Conservation (phyloP, 2,888 invertebrate genomes). For the Blastobasis lacticolella region DNA sequence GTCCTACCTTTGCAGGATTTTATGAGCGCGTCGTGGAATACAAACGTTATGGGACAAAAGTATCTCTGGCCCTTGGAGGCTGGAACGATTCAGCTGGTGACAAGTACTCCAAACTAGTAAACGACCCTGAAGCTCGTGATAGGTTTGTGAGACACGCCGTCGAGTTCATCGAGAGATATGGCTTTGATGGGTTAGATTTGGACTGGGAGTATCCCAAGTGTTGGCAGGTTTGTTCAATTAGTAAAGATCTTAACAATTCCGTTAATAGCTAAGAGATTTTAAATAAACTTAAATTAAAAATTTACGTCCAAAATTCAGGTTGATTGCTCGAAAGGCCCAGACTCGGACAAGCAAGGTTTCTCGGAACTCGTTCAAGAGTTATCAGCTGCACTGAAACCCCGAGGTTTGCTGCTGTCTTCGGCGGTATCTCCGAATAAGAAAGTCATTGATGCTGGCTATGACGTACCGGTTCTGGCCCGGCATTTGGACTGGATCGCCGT, state of each 20-base stretch:
- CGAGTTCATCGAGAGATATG: constrained; percentile 84
- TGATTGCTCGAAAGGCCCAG: constrained; percentile 88
- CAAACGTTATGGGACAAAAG: constrained; percentile 87
- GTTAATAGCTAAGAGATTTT: neutral
- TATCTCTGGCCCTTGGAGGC: constrained; percentile 92
- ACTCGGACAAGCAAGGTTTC: constrained; percentile 88
- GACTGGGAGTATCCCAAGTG: constrained; percentile 97
- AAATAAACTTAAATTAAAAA: neutral
- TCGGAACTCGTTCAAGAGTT: constrained; percentile 83
- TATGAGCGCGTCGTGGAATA: constrained; percentile 88
- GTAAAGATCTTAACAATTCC: neutral
- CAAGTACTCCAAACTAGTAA: constrained; percentile 90
- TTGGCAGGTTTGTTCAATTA: constrained; percentile 78
- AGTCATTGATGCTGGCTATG: constrained; percentile 90
- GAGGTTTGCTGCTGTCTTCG: constrained; percentile 82
- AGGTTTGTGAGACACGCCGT: constrained; percentile 84
- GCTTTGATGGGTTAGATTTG: constrained; percentile 94
- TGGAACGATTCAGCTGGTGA: constrained; percentile 96
- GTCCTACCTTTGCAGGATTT: constrained; percentile 73
- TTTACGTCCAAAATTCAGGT: constrained; percentile 66
- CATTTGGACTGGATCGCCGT: constrained; percentile 93
- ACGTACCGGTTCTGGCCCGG: constrained; percentile 82
- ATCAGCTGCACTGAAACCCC: constrained; percentile 77
- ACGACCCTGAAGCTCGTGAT: constrained; percentile 80
- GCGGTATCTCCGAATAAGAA: constrained; percentile 92